Percentiles rank a stretch among this genome's conserved stretches.
Evolutionary conservation across 1,140 invertebrate species (phyloP).

Genomic region (Drosophila persimilis): DNA sequence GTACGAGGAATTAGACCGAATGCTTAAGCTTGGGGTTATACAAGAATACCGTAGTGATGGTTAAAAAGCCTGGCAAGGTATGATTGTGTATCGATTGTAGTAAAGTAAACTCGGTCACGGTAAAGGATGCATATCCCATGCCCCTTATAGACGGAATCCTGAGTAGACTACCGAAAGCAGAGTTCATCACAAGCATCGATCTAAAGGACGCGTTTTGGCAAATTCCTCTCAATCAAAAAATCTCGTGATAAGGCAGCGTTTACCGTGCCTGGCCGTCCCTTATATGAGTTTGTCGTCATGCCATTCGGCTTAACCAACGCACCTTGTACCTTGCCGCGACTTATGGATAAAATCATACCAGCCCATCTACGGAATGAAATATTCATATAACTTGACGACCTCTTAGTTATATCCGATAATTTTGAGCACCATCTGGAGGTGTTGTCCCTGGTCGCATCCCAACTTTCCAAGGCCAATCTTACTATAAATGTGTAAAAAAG

Average conservation of each 20-base stretch:
- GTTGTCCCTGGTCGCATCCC: neutral
- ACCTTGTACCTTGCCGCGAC: neutral
- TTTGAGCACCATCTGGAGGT: neutral
- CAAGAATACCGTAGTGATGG: too few relatives aligned
- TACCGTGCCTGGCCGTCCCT: neutral
- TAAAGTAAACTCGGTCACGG: too few relatives aligned
- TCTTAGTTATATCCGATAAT: neutral
- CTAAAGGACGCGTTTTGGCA: slow-evolving; percentile 3
- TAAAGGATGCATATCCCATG: too few relatives aligned
- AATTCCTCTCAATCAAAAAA: too few relatives aligned
- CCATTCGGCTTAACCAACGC: slow-evolving; percentile 3
- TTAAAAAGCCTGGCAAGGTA: too few relatives aligned
- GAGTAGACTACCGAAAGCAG: neutral
- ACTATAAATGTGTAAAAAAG: slow-evolving; percentile 4
- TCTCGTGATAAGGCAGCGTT: neutral
- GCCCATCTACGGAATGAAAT: neutral
- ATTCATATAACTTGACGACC: slow-evolving; percentile 2
- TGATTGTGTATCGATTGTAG: too few relatives aligned
- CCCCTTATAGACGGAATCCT: neutral
- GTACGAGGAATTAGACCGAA: too few relatives aligned
- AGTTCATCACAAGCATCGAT: slow-evolving; percentile 2
- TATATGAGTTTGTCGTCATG: slow-evolving; percentile 13
- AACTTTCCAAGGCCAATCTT: neutral
- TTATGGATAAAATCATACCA: slow-evolving; percentile 12
- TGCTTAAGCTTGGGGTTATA: too few relatives aligned